Percentiles rank a stretch among this genome's conserved stretches.
phyloP scores from a whole-genome alignment of 1,140 invertebrate genomes.

The Melanaphis sacchari region DNA sequence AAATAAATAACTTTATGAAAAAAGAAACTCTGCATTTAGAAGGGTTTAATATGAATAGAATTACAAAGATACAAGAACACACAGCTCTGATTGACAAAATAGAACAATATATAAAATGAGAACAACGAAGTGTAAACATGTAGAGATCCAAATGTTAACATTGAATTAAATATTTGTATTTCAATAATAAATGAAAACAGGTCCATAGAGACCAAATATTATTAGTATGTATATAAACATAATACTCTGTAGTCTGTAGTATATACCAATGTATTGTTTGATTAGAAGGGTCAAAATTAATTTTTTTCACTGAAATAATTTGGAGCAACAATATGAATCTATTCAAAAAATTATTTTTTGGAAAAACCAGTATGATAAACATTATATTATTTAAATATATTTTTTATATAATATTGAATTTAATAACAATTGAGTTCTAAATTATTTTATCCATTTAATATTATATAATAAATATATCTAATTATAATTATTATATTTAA shows the following conservation, averaged over 20 bases:
- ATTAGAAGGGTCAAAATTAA: background rate
- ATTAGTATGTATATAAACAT: slow-evolving; percentile 14
- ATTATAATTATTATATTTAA: background rate
- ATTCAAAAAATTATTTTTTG: background rate
- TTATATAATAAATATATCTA: background rate
- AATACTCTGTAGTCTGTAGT: background rate
- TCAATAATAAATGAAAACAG: background rate
- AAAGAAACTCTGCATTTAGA: background rate
- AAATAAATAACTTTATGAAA: background rate
- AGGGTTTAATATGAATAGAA: background rate
- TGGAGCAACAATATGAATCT: background rate
- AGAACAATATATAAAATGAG: slow-evolving; percentile 1
- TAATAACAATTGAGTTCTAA: background rate
- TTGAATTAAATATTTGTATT: slow-evolving; percentile 26
- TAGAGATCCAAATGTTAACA: background rate
- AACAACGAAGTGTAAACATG: slow-evolving; percentile 15
- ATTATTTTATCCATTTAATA: background rate
- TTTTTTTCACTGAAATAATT: background rate
- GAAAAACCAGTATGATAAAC: background rate
- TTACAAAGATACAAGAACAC: slow-evolving; percentile 8
- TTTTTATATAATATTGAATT: no score
- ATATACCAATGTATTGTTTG: background rate
- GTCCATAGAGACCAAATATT: slow-evolving; percentile 24
- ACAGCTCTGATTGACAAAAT: background rate
- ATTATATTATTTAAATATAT: background rate